Percentiles rank a stretch among this genome's conserved stretches.
Evolutionary conservation across 2,888 invertebrate genomes (phyloP).

Genomic region (Lissocephala sabroskyi): DNA sequence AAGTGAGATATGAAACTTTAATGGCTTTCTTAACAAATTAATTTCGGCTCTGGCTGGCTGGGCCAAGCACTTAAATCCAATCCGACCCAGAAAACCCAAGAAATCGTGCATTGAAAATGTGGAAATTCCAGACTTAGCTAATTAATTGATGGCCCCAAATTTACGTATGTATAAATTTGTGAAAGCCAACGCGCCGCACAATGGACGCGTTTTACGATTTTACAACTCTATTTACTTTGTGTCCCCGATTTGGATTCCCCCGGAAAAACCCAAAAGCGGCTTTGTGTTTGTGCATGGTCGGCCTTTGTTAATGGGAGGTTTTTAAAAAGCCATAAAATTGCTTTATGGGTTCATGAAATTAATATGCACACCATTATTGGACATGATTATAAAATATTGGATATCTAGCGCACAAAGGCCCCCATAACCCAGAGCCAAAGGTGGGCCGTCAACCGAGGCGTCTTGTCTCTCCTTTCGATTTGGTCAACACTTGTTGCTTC

Average conservation of each 20-base stretch:
- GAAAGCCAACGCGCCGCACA: slow-evolving; percentile 59
- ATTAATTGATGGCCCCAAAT: slow-evolving; percentile 58
- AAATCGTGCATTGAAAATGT: slow-evolving; percentile 29
- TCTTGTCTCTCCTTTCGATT: no score
- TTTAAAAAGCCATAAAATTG: slow-evolving; percentile 64
- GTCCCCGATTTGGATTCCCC: slow-evolving; percentile 21
- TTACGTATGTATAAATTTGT: slow-evolving; percentile 65
- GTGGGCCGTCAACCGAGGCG: slow-evolving; percentile 26
- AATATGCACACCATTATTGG: slow-evolving; percentile 64
- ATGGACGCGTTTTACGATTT: slow-evolving; percentile 51
- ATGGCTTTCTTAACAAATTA: slow-evolving; percentile 54
- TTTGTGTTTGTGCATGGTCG: slow-evolving; percentile 53
- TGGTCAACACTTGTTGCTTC: slow-evolving; percentile 40
- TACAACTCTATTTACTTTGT: slow-evolving; percentile 58
- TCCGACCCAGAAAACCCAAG: neutral
- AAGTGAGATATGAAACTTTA: slow-evolving; percentile 42
- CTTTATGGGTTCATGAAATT: slow-evolving; percentile 58
- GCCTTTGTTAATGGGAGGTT: slow-evolving; percentile 59
- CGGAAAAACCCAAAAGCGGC: neutral
- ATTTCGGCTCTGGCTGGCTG: slow-evolving; percentile 24
- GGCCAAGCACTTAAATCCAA: neutral
- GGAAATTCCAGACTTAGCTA: slow-evolving; percentile 42
- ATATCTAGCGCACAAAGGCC: slow-evolving; percentile 52
- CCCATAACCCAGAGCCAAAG: slow-evolving; percentile 10
- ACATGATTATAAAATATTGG: slow-evolving; percentile 65